phyloP scores from a whole-genome alignment of 2,888 invertebrate genomes.

The Dolomedes plantarius region DNA sequence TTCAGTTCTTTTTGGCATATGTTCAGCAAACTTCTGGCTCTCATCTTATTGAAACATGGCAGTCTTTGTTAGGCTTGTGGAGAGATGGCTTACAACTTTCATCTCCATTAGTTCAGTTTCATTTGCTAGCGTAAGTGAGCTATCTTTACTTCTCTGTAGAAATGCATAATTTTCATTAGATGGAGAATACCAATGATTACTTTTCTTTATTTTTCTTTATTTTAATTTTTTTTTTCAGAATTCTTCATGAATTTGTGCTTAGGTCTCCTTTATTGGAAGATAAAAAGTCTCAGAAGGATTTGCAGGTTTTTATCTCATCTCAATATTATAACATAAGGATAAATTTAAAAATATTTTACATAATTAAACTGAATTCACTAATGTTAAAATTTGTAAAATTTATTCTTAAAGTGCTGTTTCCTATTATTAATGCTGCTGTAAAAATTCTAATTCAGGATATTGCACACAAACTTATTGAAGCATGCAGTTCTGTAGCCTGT shows the following conservation, averaged over 20 bases:
- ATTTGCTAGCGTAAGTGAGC: slow-evolving; percentile 83
- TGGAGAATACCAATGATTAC: not conserved
- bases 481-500: slow-evolving; percentile 89
- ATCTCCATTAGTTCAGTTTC: slow-evolving; percentile 86
- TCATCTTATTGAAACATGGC: slow-evolving; percentile 87
- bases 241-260: slow-evolving; percentile 89
- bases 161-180: no score
- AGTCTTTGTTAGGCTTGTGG: slow-evolving; percentile 84
- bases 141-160: not conserved
- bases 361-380: no score
- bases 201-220: not conserved
- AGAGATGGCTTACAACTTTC: slow-evolving; percentile 84
- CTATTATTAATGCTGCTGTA: no score
- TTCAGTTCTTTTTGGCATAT: slow-evolving; percentile 87
- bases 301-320: slow-evolving; percentile 83
- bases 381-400: no score
- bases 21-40: slow-evolving; percentile 81
- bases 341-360: no score
- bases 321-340: no score
- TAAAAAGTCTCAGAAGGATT: slow-evolving; percentile 87
- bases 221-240: slow-evolving; percentile 76
- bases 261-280: slow-evolving; percentile 85
- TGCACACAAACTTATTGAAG: slow-evolving; percentile 83
- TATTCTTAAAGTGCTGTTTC: no score
- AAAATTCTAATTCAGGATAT: slow-evolving; percentile 79